phyloP scores from a whole-genome alignment of 2,113 vertebrate genomes.

The Gymnorhina tibicen region DNA sequence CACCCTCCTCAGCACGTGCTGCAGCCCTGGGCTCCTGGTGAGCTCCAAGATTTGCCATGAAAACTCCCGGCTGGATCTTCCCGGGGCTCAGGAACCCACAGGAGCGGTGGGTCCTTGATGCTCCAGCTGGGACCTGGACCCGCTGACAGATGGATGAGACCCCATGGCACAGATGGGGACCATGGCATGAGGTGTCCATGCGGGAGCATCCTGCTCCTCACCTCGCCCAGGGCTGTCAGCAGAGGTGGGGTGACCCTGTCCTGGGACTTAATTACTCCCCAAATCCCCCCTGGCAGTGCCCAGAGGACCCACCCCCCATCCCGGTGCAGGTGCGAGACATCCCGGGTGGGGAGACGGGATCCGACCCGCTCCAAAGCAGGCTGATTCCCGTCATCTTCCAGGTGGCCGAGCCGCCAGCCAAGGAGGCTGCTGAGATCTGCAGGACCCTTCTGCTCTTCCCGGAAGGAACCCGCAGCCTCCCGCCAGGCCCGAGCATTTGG shows the following conservation, averaged over 20 bases:
- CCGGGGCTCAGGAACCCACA: accelerated
- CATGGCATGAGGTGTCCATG: accelerated
- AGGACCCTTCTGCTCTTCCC: slow-evolving; percentile 20
- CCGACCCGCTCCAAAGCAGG: neutral
- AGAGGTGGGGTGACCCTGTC: neutral
- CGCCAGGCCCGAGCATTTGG: neutral
- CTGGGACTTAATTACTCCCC: accelerated
- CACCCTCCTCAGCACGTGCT: neutral
- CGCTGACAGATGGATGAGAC: neutral
- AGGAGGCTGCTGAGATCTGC: slow-evolving; percentile 19
- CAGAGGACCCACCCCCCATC: accelerated
- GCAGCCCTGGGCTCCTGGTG: accelerated
- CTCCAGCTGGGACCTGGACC: neutral
- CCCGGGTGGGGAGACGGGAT: neutral
- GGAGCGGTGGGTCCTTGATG: accelerated
- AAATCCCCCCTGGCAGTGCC: accelerated
- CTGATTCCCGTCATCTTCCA: neutral
- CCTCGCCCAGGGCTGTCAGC: accelerated
- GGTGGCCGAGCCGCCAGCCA: slow-evolving; percentile 10
- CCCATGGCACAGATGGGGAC: accelerated
- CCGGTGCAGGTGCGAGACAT: accelerated
- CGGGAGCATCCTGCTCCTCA: neutral
- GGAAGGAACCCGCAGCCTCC: neutral
- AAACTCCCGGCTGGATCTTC: accelerated
- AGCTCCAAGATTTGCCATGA: neutral